phyloP scores from a whole-genome alignment of 2,888 invertebrate species.

The Pristionchus mayeri region DNA sequence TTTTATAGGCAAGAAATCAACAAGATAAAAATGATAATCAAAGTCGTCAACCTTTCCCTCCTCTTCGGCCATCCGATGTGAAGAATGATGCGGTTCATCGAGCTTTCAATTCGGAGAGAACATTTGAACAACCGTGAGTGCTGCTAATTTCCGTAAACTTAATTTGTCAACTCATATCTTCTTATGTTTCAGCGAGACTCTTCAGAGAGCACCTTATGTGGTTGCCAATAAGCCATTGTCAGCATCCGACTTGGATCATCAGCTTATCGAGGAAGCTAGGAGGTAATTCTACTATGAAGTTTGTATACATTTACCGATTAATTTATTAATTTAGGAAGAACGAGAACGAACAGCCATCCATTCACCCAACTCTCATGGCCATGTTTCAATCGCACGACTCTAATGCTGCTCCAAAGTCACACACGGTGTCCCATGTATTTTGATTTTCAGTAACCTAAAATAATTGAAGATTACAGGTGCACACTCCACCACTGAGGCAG shows the following conservation, averaged over 20 bases:
- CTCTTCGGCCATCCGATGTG: constrained; percentile 30
- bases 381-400: constrained; percentile 45
- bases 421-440: neutral
- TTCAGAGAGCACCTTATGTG: neutral
- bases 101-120: neutral
- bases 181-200: neutral
- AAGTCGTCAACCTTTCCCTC: constrained; percentile 16
- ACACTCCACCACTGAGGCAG: neutral
- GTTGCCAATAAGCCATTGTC: neutral
- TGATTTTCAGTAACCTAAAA: neutral
- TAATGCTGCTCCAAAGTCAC: neutral
- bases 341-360: constrained; percentile 3
- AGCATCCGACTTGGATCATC: constrained; percentile 40
- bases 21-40: constrained; percentile 1
- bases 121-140: neutral
- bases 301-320: too few relatives aligned
- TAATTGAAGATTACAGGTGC: neutral
- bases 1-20: neutral
- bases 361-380: constrained; percentile 38
- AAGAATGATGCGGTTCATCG: neutral
- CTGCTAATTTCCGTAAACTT: neutral
- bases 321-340: constrained; percentile 36
- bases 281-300: neutral
- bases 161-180: neutral
- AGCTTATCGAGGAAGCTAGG: constrained; percentile 43